Base-by-base conservation (phyloP, 2,113 vertebrate species). In the Triplophysa rosa region DNA sequence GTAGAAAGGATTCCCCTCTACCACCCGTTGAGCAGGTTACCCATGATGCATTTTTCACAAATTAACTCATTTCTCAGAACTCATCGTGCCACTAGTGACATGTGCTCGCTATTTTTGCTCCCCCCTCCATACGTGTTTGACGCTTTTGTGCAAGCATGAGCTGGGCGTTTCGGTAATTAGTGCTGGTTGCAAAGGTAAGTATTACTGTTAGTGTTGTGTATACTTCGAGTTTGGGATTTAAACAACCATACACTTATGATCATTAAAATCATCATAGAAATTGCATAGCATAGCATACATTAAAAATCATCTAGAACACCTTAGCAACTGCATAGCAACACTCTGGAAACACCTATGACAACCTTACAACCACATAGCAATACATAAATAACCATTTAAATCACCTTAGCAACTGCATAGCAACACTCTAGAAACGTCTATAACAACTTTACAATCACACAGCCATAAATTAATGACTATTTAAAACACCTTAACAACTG, bases 11-110 rank as follows among this genome's bases (percentile, higher is more conserved):
- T 71, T 59, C 54, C 54, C 69, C 12, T 40, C 40, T 37, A 45
- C 66, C 40, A 14, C 66, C 42, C 23, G 9, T 49, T 49, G 66
- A 68, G 66, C 13, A 17, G 13, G 5, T 49, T 68, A 49, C 19
- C 54, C 54, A 58, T 21, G 19, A 49, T 24, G 66, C 40, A 68
- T 24, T 68, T 47, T 37, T 68, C 42, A 68, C 66, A 68, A 49
- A 49, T 68, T 49, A 68, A 68, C 42, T 26, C 14, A 68, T 68
- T 68, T 68, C 45, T 68, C 23, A 49, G 45, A 68, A 49, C 42
- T 68, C 42, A 10, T n/a, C 17, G 17, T 24, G 12, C 40, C 8
- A 2, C 54, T 33, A 58, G 68, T 58, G 56, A 12, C 68, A 71
- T 56, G 52, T 37, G 19, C 68, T 37, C 56, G 33, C 47, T 37